phyloP scores from a whole-genome alignment of 2,888 invertebrate species.

The Frankliniella fusca region DNA sequence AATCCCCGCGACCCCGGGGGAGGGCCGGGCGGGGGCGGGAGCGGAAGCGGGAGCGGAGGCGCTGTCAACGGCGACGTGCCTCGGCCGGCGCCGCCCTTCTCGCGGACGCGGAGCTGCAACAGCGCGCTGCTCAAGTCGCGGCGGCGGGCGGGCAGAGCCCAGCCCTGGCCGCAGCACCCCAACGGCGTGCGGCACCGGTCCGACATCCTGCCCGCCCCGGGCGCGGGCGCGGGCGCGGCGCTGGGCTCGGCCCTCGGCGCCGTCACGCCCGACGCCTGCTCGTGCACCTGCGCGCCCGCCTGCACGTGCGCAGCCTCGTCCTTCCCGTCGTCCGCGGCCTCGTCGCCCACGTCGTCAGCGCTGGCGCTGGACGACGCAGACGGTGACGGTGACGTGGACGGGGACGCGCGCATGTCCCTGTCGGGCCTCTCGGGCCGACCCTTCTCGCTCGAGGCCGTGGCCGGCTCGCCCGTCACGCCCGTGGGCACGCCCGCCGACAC shows the following conservation, averaged over 20 bases:
- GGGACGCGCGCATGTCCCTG: background rate
- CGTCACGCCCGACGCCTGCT: background rate
- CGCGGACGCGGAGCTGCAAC: conserved; percentile 13
- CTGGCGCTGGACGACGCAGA: conserved; percentile 13
- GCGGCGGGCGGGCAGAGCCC: background rate
- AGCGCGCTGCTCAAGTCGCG: conserved; percentile 23
- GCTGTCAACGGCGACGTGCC: background rate
- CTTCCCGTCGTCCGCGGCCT: conserved; percentile 13
- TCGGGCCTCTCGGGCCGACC: background rate
- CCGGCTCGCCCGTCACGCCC: background rate
- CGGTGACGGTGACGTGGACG: background rate
- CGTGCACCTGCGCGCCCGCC: background rate
- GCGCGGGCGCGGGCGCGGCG: background rate
- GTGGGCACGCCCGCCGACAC: background rate
- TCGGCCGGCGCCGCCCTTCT: conserved; percentile 13
- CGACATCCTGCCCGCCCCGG: conserved; percentile 15
- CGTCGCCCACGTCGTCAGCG: conserved; percentile 4
- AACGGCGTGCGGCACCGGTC: conserved; percentile 2
- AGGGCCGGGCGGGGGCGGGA: background rate
- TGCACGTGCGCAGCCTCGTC: conserved; percentile 7
- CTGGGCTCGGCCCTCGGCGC: background rate
- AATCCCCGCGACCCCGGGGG: background rate
- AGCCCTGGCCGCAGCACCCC: background rate
- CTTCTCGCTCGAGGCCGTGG: conserved; percentile 1
- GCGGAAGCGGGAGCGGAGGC: too few relatives aligned